Evolutionary conservation across 2,888 invertebrate species (phyloP).

Genomic region (Sinohyriopsis cumingii): DNA sequence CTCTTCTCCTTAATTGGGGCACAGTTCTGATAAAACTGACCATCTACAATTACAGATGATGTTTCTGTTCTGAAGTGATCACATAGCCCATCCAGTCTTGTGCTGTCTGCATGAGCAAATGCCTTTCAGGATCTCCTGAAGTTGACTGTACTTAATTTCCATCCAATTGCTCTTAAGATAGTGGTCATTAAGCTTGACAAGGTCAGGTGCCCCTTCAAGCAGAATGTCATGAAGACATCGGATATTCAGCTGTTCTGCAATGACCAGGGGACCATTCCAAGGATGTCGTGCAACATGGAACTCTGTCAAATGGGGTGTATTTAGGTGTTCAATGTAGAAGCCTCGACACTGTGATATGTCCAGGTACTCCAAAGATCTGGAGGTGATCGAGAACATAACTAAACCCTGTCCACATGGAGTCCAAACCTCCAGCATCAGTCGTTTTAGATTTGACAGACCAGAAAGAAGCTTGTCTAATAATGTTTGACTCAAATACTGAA

Average conservation of each 20-base stretch:
- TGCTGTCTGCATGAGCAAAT: constrained; percentile 65
- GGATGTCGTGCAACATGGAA: constrained; percentile 64
- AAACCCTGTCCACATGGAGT: constrained; percentile 64
- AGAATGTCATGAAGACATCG: constrained; percentile 66
- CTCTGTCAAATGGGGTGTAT: constrained; percentile 57
- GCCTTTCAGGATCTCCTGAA: constrained; percentile 61
- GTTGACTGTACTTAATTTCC: constrained; percentile 41
- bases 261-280: constrained; percentile 62
- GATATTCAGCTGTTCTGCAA: constrained; percentile 51
- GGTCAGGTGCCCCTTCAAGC: constrained; percentile 57
- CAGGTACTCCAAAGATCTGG: constrained; percentile 60
- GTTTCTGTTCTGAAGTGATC: no score
- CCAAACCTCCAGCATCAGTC: constrained; percentile 68
- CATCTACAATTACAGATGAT: no score
- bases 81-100: constrained; percentile 60
- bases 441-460: constrained; percentile 49
- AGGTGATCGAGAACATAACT: constrained; percentile 53
- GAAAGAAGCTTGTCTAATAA: constrained; percentile 53
- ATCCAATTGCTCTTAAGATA: constrained; percentile 56
- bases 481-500: constrained; percentile 60
- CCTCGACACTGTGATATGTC: constrained; percentile 69
- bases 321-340: constrained; percentile 60
- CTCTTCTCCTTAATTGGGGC: no score
- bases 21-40: no score
- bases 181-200: constrained; percentile 64